Evolutionary conservation across 2,113 vertebrate genomes (phyloP).

Genomic region (Heptranchias perlo): DNA sequence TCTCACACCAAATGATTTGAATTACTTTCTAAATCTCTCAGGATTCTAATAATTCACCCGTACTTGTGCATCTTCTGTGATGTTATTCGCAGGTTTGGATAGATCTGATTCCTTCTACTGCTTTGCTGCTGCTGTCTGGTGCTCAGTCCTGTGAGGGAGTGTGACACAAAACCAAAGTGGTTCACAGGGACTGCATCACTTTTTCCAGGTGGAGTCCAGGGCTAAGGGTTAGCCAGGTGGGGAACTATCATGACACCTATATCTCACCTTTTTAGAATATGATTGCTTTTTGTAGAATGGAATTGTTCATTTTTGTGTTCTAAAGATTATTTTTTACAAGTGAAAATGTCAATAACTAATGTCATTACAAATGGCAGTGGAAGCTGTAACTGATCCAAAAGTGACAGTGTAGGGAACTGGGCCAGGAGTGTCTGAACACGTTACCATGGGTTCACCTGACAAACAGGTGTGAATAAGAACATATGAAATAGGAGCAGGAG

Average conservation of each 20-base stretch:
- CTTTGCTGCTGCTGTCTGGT: background rate
- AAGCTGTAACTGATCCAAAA: background rate
- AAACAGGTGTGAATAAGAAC: background rate
- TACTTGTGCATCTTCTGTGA: background rate
- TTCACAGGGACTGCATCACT: background rate
- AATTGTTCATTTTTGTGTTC: background rate
- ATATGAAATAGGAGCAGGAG: too few species aligned
- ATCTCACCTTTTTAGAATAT: background rate
- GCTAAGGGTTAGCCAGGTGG: background rate
- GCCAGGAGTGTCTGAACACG: background rate
- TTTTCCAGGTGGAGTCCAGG: background rate
- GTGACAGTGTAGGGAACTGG: background rate
- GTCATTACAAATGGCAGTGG: background rate
- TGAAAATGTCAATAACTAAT: background rate
- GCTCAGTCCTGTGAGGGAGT: background rate
- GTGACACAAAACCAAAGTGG: background rate
- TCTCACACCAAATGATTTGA: background rate
- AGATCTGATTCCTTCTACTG: background rate
- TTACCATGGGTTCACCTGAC: background rate
- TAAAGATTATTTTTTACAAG: background rate
- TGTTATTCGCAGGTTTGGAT: background rate
- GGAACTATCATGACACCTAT: background rate
- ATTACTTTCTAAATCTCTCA: too few species aligned
- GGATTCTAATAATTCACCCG: background rate
- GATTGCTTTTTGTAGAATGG: background rate